Evolutionary conservation across 1,140 invertebrate species (phyloP), one percentile per base, ranked within the genome.

Genomic region (Maniola jurtina): DNA sequence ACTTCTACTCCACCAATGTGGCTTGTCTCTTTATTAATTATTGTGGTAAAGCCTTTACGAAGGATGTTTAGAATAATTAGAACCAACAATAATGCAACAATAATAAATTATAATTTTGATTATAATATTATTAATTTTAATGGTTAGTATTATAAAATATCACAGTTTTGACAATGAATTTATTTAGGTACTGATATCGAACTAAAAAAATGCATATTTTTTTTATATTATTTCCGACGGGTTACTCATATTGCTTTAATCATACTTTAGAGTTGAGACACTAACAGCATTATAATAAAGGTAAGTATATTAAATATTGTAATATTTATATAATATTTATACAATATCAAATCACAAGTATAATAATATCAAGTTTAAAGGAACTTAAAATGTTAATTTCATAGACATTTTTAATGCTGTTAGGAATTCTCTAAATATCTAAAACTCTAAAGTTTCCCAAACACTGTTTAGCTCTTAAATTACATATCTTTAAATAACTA

Each of bases 311-410:
- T 45, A 45, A n/a, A 11, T 40, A 40, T 40, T 40, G 25, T 25
- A 25, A 25, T 25, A 25, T 25, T 25, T 38, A 38, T 38, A 38
- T 11, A 38, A 38, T 38, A 38, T 38, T 38, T 2, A 38, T 38
- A 38, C 38, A 38, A 9, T 9, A 9, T 38, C 5, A 6, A 13
- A 47, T 47, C 4, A 16, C 4, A 50, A 15, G 25, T 25, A 50
- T 16, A 6, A 16, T 25, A 25, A 10, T 0, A 6, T 25, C 16
- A 2, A 13, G 9, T 50, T 16, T 16, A 50, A 15, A 50, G 48
- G 48, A 50, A 50, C 48, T 25, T 16, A 50, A 74, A 70, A 70
- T 64, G 70, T 71, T 63, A 61, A 72, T 70, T 69, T 63, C 74
- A 35, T n/a, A 61, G 45, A 61, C 34, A 61, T 35, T n/a, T 42